Evolutionary conservation across 2,888 invertebrate genomes (phyloP), one percentile per base, ranked within the genome.

Genomic region (Autographa pulchrina): DNA sequence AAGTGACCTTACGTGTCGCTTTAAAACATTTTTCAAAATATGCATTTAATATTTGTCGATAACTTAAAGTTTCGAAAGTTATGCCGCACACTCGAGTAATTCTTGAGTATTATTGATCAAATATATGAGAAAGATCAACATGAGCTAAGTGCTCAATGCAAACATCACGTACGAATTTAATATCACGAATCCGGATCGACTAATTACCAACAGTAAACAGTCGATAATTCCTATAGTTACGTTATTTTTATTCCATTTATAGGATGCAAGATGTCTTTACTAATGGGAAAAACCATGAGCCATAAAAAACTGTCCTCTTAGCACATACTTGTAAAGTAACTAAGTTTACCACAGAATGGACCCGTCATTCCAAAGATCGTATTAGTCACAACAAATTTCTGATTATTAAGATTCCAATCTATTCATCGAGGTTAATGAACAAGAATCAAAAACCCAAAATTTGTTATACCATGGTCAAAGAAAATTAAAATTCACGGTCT

Each of bases 141-240:
- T 72, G 80, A 73, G 77, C 74, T 68, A 70, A 81, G 71, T 79
- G 77, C 70, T 63, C 67, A 69, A 74, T 73, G 76, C 78, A 83
- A 85, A 84, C 80, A 83, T 78, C 82, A 82, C 83, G 81, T 82
- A 67, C 73, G 78, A 77, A 80, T 77, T 81, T 80, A 80, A 85
- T 80, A 82, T 76, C 65, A 72, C 75, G 72, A 74, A 77, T 70
- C 60, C 62, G 69, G 69, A 66, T 54, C 58, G 75, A 71, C 76
- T 65, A 68, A 73, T 78, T 76, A 72, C 62, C 54, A 41, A 54
- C 7, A 61, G 61, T 54, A 38, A 11, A 11, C 11, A 38, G n/a
- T 48, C n/a, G 5, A 7, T 0, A 48, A 48, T 48, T 16, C 11
- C 7, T n/a, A 48, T n/a, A n/a, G n/a, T 48, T n/a, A n/a, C 43